Base-by-base conservation (phyloP, 2,113 vertebrate species). In the Columba livia region DNA sequence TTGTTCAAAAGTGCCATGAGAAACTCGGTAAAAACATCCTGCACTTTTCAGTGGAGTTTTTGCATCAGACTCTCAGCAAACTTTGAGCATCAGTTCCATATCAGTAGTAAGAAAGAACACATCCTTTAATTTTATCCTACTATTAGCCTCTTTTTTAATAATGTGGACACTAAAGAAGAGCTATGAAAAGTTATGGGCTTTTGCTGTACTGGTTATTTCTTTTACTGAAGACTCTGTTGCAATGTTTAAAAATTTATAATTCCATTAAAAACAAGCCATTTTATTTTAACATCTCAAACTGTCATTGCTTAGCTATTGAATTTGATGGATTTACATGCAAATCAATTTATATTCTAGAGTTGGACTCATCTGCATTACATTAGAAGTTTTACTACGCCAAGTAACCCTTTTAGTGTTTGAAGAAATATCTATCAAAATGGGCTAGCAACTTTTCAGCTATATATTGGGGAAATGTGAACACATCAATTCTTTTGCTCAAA, bases 161-260 rank as follows among this genome's bases (percentile, higher is more conserved):
- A 23, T 18, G 11, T 47, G 58, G 25, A 21, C 32, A 16, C 51
- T 58, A 32, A 79, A 79, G 34, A 85, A 58, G 17, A 81, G 8
- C 31, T 60, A 5, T 42, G 36, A 66, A 75, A 66, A 69, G 5
- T 29, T 90, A 70, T 15, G 23, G 3, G 78, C 51, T 74, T 83
- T 44, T 60, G 11, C 71, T 89, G 61, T 53, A 47, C 32, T 89
- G 15, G 3, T 65, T 93, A 74, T 67, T 94, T 94, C 36, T 70
- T 77, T 79, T 79, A 40, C 16, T 57, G 56, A 83, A 75, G 23
- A 10, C 17, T 74, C 87, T 80, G 34, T 66, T 91, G n/a, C 40
- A 70, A 12, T 47, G 42, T 79, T 95, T 77, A 82, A 95, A 85
- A 82, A 75, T 21, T 48, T 72, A 75, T 71, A 69, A 94, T 94